These are phyloP conservation scores for Rhingia campestris DNA, from an alignment of 2,888 invertebrate genomes.

Conservation along the genomic window DNA sequence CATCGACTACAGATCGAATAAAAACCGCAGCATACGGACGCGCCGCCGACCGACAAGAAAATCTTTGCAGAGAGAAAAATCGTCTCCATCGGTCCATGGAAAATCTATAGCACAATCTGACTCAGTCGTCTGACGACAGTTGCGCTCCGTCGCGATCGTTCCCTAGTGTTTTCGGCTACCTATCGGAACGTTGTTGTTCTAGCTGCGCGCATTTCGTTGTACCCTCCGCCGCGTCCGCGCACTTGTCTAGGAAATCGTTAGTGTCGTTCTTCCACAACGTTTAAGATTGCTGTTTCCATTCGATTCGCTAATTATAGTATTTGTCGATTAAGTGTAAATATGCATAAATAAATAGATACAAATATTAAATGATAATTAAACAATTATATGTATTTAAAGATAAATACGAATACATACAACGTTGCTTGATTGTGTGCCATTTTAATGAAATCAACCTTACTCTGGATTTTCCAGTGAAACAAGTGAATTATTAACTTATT, in stretches of 20 bases:
- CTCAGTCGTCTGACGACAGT: slow-evolving; percentile 62
- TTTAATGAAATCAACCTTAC: slow-evolving; percentile 24
- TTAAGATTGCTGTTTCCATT: slow-evolving; percentile 14
- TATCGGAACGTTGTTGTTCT: slow-evolving; percentile 33
- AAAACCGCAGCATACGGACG: slow-evolving; percentile 1
- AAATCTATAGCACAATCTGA: slow-evolving; percentile 49
- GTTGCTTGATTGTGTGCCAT: background rate
- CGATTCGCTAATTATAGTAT: slow-evolving; percentile 40
- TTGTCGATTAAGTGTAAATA: slow-evolving; percentile 33
- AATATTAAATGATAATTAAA: slow-evolving; percentile 17
- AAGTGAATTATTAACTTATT: slow-evolving; percentile 30
- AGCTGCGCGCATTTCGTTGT: slow-evolving; percentile 16
- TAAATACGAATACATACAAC: background rate
- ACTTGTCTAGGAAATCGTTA: slow-evolving; percentile 23
- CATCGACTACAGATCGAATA: slow-evolving; percentile 13
- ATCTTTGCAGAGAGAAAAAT: slow-evolving; percentile 64
- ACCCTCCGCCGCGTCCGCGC: background rate
- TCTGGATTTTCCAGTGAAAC: slow-evolving; percentile 34
- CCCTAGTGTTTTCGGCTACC: slow-evolving; percentile 28
- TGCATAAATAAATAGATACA: slow-evolving; percentile 27
- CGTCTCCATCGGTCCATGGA: slow-evolving; percentile 65
- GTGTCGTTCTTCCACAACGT: slow-evolving; percentile 27
- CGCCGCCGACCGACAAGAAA: slow-evolving; percentile 4
- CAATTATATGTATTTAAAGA: background rate
- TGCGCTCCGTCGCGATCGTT: slow-evolving; percentile 53